These are phyloP conservation scores for Hydropsyche betteni DNA, from an alignment of 2,888 invertebrate species.

Conservation along the genomic window DNA sequence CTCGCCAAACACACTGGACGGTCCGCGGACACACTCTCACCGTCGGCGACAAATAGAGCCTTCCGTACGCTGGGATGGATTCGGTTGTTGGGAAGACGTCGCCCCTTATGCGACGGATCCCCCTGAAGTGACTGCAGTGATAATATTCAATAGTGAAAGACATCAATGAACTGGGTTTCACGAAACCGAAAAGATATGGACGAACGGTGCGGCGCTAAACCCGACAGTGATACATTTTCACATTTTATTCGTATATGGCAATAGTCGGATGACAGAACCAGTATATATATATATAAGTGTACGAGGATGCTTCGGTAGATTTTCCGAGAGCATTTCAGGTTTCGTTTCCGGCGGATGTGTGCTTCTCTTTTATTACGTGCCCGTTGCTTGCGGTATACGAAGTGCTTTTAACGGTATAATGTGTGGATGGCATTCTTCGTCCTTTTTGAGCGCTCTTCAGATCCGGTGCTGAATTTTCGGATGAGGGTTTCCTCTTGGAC, in stretches of 20 bases:
- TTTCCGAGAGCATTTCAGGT: conserved; percentile 34
- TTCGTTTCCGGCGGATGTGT: conserved; percentile 42
- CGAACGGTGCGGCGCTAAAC: no score
- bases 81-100: neutral
- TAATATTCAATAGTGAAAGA: no score
- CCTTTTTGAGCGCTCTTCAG: neutral
- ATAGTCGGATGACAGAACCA: neutral
- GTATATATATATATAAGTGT: neutral
- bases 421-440: conserved; percentile 1
- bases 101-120: no score
- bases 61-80: neutral
- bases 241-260: neutral
- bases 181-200: no score
- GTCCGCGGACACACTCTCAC: conserved; percentile 48
- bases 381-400: conserved; percentile 17
- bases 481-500: neutral
- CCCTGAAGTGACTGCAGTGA: no score
- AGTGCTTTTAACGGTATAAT: conserved; percentile 31
- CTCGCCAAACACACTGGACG: conserved; percentile 40
- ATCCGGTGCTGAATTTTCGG: no score
- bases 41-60: neutral
- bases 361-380: neutral
- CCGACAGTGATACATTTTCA: no score
- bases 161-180: no score
- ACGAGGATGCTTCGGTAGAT: conserved; percentile 15